Conservation (phyloP, 2,113 vertebrate genomes). For the Onychorhynchus coronatus region DNA sequence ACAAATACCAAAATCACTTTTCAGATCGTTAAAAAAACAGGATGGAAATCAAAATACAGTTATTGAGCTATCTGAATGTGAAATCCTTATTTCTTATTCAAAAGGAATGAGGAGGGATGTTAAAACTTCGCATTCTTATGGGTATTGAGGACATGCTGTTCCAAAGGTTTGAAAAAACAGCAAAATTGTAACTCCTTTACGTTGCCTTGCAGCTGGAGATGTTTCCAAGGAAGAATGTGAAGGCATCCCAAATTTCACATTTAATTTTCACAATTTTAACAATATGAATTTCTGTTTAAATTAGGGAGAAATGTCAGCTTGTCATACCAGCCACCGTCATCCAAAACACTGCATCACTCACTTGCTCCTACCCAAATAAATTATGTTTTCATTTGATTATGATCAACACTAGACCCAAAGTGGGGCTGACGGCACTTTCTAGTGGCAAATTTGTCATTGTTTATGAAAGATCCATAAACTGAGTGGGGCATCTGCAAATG, state of each 20-base stretch:
- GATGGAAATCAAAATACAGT: neutral
- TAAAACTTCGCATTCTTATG: neutral
- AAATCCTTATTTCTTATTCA: neutral
- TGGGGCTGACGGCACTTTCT: neutral
- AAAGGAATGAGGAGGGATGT: neutral
- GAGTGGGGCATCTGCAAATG: neutral
- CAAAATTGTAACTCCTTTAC: neutral
- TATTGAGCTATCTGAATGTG: neutral
- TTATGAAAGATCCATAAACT: constrained; percentile 28
- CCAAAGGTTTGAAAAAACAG: neutral
- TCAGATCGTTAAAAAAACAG: neutral
- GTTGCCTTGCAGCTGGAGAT: neutral
- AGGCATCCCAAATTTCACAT: neutral
- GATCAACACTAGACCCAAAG: neutral
- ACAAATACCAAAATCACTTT: neutral
- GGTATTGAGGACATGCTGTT: neutral
- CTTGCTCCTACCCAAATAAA: neutral
- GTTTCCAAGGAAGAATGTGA: neutral
- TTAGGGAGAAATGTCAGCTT: neutral
- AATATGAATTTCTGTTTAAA: neutral
- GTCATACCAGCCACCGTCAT: neutral
- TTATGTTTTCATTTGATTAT: neutral
- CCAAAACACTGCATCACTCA: neutral
- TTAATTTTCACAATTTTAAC: neutral
- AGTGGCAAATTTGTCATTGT: neutral